Evolutionary conservation across 1,140 invertebrate species (phyloP), one percentile per base, ranked within the genome.

Genomic region (Drosophila paulistorum): DNA sequence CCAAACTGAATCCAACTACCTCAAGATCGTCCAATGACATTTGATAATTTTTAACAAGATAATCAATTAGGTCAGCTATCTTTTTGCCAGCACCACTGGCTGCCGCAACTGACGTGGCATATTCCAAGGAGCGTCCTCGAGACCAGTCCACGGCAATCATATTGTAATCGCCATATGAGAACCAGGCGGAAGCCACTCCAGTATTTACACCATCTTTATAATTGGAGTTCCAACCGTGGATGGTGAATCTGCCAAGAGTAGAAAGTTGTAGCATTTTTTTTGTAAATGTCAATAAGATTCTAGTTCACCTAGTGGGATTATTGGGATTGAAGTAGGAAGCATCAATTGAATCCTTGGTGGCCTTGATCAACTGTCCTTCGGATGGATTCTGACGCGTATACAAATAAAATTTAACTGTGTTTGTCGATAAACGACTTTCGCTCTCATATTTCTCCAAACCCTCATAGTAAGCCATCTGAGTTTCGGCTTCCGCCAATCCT

Each of bases 1-100:
- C 95, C 1, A 96, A 90, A 57, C 95, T 95, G 72, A 95, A 95
- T 5, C 95, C 95, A 33, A 95, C 93, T 0, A 96, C 76, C 77
- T 95, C 94, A 0, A 95, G 91, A 11, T 94, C 92, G 10, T 93
- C 82, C 63, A 94, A 91, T 1, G 93, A 90, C 0, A 95, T 91
- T 13, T 92, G 93, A 17, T 93, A 92, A 0, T 74, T 45, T 0
- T 58, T 33, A 1, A 93, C 77, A 1, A 95, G 76, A 80, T 92
- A 93, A 20, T 92, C 80, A 2, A 95, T 75, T 14, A 95, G 93
- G 1, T 90, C 65, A 2, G 93, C 93, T 1, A 94, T 63, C n/a
- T 82, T 81, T 13, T 90, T 59, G 4, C 85, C 90, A 4, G 92
- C 72, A 9, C 70, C 64, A 1, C 59, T 0, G 1, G 86, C 90